These are phyloP conservation scores for Chelonia mydas DNA, from an alignment of 2,797 vertebrate genomes.

Conservation along the genomic window DNA sequence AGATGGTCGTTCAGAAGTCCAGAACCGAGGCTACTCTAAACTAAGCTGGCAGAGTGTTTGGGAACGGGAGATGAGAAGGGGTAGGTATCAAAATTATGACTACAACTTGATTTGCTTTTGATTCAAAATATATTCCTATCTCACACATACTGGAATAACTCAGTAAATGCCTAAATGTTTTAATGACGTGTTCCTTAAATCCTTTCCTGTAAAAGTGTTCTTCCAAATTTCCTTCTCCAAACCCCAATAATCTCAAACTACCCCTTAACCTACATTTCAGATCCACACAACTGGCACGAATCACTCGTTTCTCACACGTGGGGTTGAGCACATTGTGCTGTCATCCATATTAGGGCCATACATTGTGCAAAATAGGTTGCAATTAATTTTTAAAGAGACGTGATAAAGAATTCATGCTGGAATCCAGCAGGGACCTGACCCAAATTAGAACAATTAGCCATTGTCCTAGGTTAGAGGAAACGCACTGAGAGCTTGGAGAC, in stretches of 20 bases:
- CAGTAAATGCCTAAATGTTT: not conserved
- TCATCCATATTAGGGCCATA: not conserved
- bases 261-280: not conserved
- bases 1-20: rapidly evolving
- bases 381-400: not conserved
- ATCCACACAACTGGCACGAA: not conserved
- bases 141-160: not conserved
- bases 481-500: not conserved
- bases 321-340: not conserved
- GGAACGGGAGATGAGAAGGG: rapidly evolving
- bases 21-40: not conserved
- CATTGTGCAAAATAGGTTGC: constrained; percentile 9
- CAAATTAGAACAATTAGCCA: constrained; percentile 65
- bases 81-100: not conserved
- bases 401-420: constrained; percentile 22
- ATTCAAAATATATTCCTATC: no score
- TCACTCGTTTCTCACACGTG: not conserved
- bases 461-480: not conserved
- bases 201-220: not conserved
- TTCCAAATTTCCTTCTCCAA: not conserved
- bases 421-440: constrained; percentile 39
- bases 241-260: not conserved
- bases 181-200: not conserved
- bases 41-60: not conserved
- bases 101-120: constrained; percentile 43